These are phyloP conservation scores for Cremastobaeus sp. DNA, from an alignment of 2,888 invertebrate genomes.

Conservation along the genomic window DNA sequence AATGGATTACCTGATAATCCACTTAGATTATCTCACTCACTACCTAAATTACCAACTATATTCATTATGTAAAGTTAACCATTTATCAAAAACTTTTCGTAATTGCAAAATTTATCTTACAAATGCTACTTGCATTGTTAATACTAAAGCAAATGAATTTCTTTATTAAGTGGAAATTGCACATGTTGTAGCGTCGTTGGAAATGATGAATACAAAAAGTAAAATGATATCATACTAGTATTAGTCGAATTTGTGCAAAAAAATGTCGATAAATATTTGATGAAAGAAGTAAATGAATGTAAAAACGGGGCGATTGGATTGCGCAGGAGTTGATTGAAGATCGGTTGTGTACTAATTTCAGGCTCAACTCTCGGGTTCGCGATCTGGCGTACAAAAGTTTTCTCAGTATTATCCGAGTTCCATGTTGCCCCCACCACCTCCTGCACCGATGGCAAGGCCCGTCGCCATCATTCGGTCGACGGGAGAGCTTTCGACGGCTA, in stretches of 20 bases:
- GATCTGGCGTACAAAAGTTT: conserved; percentile 79
- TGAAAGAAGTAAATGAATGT: background rate
- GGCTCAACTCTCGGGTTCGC: conserved; percentile 79
- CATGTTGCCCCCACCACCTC: conserved; percentile 96
- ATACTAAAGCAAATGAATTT: too few relatives aligned
- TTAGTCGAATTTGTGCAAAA: too few relatives aligned
- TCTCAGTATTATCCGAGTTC: conserved; percentile 93
- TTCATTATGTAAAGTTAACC: conserved; percentile 41
- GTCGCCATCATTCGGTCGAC: conserved; percentile 97
- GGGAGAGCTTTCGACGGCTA: conserved; percentile 82
- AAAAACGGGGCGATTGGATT: conserved; percentile 53
- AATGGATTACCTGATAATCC: conserved; percentile 43
- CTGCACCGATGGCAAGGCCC: conserved; percentile 97
- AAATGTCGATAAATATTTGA: background rate
- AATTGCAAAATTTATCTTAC: conserved; percentile 27
- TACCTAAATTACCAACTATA: conserved; percentile 31
- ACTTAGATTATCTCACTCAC: conserved; percentile 46
- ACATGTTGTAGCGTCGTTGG: too few relatives aligned
- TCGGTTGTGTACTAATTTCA: conserved; percentile 78
- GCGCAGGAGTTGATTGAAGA: conserved; percentile 74
- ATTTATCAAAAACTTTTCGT: conserved; percentile 41
- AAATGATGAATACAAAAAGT: background rate
- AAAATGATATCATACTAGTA: too few relatives aligned
- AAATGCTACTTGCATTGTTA: conserved; percentile 17
- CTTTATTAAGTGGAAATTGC: too few relatives aligned